A percentile compares a stretch with the other conserved stretches of the same genome.
phyloP scores from a whole-genome alignment of 2,113 vertebrate species.

The Odocoileus virginianus region DNA sequence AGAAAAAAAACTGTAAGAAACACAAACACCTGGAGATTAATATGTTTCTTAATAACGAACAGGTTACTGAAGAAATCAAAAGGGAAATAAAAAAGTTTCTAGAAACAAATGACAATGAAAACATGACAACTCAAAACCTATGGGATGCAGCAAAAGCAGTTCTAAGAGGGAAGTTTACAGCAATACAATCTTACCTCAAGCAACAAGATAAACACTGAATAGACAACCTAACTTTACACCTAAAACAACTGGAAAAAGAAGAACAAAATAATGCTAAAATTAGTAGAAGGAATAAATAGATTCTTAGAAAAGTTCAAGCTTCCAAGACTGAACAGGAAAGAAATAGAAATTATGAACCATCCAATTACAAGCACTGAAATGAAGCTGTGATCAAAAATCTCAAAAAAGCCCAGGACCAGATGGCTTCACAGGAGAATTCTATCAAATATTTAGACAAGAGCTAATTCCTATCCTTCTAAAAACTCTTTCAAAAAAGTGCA shows the following conservation, averaged over 20 bases:
- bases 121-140: neutral
- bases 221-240: neutral
- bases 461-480: neutral
- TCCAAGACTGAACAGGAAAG: neutral
- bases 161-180: neutral
- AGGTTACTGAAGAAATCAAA: neutral
- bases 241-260: neutral
- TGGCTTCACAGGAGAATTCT: neutral
- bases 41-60: neutral
- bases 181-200: neutral
- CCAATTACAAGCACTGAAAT: neutral
- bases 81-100: neutral
- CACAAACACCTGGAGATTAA: neutral
- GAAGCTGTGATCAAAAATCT: neutral
- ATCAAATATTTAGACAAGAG: neutral
- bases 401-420: neutral
- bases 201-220: neutral
- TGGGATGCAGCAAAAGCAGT: neutral
- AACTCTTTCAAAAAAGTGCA: neutral
- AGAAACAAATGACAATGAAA: neutral
- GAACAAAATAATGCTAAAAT: neutral
- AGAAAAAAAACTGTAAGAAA: neutral
- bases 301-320: neutral
- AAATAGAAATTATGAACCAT: neutral
- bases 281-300: neutral